Base-by-base conservation (phyloP, 2,888 invertebrate genomes). In the Drepanosiphum platanoidis region DNA sequence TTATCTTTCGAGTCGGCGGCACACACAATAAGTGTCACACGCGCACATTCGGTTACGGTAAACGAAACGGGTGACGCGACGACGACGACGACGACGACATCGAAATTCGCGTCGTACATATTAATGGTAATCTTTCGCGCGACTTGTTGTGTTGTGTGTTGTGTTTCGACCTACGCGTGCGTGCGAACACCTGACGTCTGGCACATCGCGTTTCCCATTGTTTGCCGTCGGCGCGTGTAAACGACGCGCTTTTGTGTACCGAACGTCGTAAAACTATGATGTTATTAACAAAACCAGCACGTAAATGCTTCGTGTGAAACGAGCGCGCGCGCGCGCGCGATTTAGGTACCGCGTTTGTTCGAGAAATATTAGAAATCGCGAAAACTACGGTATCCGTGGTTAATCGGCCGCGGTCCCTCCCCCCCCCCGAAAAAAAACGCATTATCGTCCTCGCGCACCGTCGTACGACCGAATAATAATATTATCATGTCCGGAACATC, bases 131-230 rank as follows among this genome's bases (percentile, higher is more conserved):
- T 39, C n/a, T 39, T 3, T 68, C 13, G 32, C 32, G 46, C 46
- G 46, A 79, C 46, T 79, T 79, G 78, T 79, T 79, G 78, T 42
- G n/a, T n/a, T n/a, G n/a, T n/a, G n/a, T 78, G 61, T 9, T 27
- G 36, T 61, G 75, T 66, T 66, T n/a, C 79, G 79, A 68, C 42
- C 66, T 42, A 79, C 66, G 66, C 42, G 71, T 32, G 66, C 42
- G 71, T 32, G 66, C 66, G 9, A 13, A 68, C 79, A 79, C 79
- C 79, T 79, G 79, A 79, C 68, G 66, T 68, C 46, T 79, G 42
- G 79, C 66, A n/a, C 66, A 66, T 42, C 66, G 46, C 66, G 42
- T 46, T 18, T 79, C 68, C 79, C n/a, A 66, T 66, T 79, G 79
- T 79, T 79, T 79, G 42, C 30, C 13, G 13, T 27, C 39, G 27